Evolutionary conservation across 2,797 vertebrate genomes (phyloP).

Genomic region (Dendrocincla tyrannina): DNA sequence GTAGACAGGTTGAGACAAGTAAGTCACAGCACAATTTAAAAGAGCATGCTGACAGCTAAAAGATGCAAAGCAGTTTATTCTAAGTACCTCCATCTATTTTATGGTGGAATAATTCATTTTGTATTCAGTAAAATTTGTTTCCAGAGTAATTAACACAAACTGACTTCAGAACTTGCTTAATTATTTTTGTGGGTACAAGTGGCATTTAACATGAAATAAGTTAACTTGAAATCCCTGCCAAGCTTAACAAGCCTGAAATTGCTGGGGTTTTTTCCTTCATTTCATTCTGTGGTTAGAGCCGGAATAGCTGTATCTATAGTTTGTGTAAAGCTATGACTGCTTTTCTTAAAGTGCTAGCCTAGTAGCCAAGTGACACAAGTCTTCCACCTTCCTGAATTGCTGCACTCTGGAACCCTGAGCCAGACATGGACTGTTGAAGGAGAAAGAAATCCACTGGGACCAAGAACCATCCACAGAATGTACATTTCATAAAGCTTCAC

Average conservation of each 20-base stretch:
- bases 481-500: neutral
- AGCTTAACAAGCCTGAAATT: constrained; percentile 10
- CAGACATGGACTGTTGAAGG: neutral
- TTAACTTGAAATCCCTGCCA: neutral
- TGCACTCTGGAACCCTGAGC: neutral
- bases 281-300: neutral
- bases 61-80: constrained; percentile 56
- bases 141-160: constrained; percentile 12
- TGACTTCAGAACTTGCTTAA: constrained; percentile 7
- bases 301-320: neutral
- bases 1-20: constrained; percentile 38
- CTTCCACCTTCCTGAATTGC: neutral
- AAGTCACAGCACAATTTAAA: neutral
- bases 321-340: neutral
- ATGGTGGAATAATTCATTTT: constrained; percentile 20
- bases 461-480: neutral
- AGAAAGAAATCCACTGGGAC: neutral
- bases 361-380: neutral
- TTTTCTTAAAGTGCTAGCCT: neutral
- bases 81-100: neutral
- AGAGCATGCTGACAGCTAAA: constrained; percentile 2
- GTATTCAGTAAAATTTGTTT: constrained; percentile 38
- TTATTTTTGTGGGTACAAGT: neutral
- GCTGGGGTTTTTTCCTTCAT: neutral
- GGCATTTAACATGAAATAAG: neutral